Conservation (phyloP, 2,113 vertebrate species). For the Paradoxurus hermaphroditus region DNA sequence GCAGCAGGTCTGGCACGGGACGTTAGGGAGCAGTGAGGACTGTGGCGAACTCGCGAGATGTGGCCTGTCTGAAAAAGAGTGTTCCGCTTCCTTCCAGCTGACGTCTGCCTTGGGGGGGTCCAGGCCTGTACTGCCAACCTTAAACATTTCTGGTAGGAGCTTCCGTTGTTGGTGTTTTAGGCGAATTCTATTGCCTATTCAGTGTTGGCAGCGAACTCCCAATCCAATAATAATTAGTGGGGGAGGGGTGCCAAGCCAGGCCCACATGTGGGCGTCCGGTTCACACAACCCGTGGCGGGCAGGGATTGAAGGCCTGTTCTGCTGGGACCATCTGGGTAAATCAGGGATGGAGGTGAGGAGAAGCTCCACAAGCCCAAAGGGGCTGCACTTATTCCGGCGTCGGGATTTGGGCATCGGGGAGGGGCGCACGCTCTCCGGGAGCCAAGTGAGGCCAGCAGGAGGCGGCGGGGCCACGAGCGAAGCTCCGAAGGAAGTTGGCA, state of each 20-base stretch:
- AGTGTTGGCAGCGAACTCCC: background rate
- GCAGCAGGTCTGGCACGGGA: background rate
- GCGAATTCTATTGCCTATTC: background rate
- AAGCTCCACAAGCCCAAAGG: background rate
- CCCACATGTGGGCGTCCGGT: background rate
- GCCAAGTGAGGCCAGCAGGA: background rate
- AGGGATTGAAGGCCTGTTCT: background rate
- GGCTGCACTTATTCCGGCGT: background rate
- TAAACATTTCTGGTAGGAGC: background rate
- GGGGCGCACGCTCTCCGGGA: background rate
- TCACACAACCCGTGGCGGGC: background rate
- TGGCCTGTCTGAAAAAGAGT: rapidly evolving
- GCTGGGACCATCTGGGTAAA: background rate
- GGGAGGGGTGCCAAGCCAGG: background rate
- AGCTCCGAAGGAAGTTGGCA: background rate
- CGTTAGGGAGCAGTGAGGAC: background rate
- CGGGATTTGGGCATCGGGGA: background rate
- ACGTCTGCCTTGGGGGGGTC: background rate
- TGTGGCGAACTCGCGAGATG: background rate
- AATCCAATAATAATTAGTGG: background rate
- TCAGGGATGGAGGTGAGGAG: background rate
- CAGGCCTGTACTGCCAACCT: background rate
- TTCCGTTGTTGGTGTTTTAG: background rate
- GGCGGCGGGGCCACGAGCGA: background rate
- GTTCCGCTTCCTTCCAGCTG: background rate